Conservation (phyloP, 2,797 vertebrate genomes). For the Sebastiscus albofasciatus region DNA sequence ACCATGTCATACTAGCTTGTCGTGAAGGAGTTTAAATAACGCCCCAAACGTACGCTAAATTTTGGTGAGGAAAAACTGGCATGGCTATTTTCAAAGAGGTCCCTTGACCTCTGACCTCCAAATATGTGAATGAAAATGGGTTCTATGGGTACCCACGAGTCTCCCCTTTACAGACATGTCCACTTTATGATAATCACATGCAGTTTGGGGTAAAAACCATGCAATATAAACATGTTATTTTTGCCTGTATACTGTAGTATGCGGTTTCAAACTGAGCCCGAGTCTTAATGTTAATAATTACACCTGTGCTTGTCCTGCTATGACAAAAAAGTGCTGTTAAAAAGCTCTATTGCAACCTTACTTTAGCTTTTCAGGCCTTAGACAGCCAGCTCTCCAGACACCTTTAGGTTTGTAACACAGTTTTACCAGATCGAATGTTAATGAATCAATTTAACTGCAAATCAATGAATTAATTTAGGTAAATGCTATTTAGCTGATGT, state of each 20-base stretch:
- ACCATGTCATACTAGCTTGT: fast-evolving
- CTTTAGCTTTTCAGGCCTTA: background rate
- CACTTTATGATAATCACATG: too few relatives aligned
- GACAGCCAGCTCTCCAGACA: background rate
- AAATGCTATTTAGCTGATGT: conserved; percentile 33
- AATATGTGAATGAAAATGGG: fast-evolving
- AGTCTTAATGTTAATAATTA: background rate
- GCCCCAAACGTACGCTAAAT: too few relatives aligned
- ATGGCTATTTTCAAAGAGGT: too few relatives aligned
- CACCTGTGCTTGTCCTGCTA: background rate
- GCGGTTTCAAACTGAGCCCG: background rate
- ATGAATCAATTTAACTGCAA: conserved; percentile 10
- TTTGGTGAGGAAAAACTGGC: too few relatives aligned
- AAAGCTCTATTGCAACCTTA: background rate
- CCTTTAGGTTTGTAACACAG: background rate
- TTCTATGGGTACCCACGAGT: too few relatives aligned
- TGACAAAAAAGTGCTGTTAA: background rate
- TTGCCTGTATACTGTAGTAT: too few relatives aligned
- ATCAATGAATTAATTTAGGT: background rate
- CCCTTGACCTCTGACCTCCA: too few relatives aligned
- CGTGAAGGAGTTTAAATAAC: fast-evolving
- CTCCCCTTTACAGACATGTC: too few relatives aligned
- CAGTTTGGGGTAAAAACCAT: too few relatives aligned
- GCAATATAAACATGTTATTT: fast-evolving
- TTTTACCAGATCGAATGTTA: background rate